These are phyloP conservation scores for Fragum sueziense DNA, from an alignment of 2,888 invertebrate species.

Conservation along the genomic window DNA sequence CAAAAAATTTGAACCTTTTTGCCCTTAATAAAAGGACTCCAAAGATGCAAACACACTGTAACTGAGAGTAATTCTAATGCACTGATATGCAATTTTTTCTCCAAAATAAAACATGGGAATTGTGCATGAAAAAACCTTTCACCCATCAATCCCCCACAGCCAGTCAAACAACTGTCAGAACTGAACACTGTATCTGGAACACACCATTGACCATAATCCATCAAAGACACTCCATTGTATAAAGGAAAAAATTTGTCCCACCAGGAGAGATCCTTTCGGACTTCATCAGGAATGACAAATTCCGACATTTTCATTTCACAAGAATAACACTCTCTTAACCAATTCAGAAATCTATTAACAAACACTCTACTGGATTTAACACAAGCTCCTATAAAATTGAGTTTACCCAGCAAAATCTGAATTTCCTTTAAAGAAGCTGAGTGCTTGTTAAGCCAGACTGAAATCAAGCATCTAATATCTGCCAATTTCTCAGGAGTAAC, in stretches of 20 bases:
- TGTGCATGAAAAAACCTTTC: slow-evolving; percentile 21
- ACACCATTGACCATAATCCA: slow-evolving; percentile 3
- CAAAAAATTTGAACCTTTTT: background rate
- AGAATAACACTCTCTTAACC: slow-evolving; percentile 4
- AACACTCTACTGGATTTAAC: no score
- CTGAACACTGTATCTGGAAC: background rate
- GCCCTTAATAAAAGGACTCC: background rate
- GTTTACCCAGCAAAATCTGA: slow-evolving; percentile 36
- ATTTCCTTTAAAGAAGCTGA: slow-evolving; percentile 18
- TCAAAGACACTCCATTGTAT: slow-evolving; percentile 37
- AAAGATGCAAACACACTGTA: background rate
- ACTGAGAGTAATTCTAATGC: background rate
- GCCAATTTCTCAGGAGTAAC: background rate
- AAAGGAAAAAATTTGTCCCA: slow-evolving; percentile 35
- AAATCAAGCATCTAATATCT: background rate
- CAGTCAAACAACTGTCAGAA: background rate
- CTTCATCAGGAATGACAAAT: slow-evolving; percentile 5
- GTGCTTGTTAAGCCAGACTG: slow-evolving; percentile 19
- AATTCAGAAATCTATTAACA: slow-evolving; percentile 17
- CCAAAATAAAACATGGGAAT: slow-evolving; percentile 2
- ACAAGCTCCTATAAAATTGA: slow-evolving; percentile 42
- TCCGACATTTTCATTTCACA: background rate
- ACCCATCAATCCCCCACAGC: background rate
- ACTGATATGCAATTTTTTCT: background rate
- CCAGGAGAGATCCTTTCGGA: slow-evolving; percentile 29